These are phyloP conservation scores for Alcedo quadribrachys DNA, from an alignment of 2,797 vertebrate species.

Conservation along the genomic window DNA sequence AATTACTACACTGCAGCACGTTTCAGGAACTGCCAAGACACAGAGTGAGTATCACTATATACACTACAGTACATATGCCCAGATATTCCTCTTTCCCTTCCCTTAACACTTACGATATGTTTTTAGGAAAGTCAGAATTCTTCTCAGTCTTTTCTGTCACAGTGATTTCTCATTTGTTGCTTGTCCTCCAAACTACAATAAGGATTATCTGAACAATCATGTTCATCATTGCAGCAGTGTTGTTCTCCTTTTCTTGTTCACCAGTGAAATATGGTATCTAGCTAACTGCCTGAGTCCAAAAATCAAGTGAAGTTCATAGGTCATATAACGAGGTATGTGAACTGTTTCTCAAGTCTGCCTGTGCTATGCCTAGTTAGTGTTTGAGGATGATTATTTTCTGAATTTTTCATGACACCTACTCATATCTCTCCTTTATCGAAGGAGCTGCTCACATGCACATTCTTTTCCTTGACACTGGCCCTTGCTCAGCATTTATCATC, in stretches of 20 bases:
- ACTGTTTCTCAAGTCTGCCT: not conserved
- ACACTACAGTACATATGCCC: fast-evolving
- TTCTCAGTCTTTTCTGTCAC: not conserved
- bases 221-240: not conserved
- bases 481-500: not conserved
- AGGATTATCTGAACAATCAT: not conserved
- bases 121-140: not conserved
- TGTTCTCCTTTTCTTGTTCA: not conserved
- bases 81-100: not conserved
- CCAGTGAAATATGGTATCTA: not conserved
- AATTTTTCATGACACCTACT: not conserved
- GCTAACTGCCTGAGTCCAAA: not conserved
- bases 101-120: not conserved
- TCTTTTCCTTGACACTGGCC: not conserved
- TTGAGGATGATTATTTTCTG: not conserved
- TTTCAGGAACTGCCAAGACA: not conserved
- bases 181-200: not conserved
- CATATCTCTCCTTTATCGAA: not conserved
- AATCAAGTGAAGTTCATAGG: not conserved
- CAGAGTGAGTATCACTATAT: not conserved
- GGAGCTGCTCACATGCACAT: not conserved
- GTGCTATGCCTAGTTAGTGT: not conserved
- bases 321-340: not conserved
- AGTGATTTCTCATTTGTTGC: not conserved
- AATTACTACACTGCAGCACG: not conserved